phyloP scores from a whole-genome alignment of 2,113 vertebrate species.

The Poeciliopsis retropinna region DNA sequence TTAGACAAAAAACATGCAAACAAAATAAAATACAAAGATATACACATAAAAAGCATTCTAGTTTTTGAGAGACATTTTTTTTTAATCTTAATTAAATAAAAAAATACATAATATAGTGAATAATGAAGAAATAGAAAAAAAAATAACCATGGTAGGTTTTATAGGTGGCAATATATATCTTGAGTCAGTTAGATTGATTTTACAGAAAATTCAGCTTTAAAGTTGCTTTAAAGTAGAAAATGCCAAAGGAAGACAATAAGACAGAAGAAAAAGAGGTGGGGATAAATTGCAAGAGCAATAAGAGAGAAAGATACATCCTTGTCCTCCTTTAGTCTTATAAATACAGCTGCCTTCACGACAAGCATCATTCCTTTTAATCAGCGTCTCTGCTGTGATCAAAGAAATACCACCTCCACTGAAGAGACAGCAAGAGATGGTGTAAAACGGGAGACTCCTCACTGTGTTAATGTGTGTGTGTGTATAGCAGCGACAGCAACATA shows the following conservation, averaged over 20 bases:
- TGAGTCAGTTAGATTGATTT: too few species aligned
- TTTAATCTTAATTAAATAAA: too few species aligned
- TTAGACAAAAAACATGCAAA: too few species aligned
- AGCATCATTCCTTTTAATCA: constrained; percentile 77
- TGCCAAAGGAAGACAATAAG: background rate
- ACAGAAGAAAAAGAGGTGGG: background rate
- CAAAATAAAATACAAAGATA: too few species aligned
- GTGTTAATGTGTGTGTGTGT: constrained; percentile 34
- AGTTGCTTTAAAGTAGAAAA: background rate
- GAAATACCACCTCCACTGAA: constrained; percentile 63
- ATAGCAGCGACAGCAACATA: constrained; percentile 22
- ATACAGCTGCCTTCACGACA: constrained; percentile 60
- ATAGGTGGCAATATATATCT: too few species aligned
- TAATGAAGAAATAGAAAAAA: too few species aligned
- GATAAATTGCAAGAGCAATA: constrained; percentile 2
- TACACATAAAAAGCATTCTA: too few species aligned
- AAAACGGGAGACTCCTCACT: constrained; percentile 56
- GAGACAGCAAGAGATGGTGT: constrained; percentile 59
- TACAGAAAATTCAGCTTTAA: too few species aligned
- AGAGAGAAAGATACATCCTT: constrained; percentile 25
- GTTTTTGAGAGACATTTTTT: too few species aligned
- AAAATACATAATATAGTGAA: too few species aligned
- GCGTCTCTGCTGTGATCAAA: constrained; percentile 71
- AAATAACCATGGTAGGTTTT: too few species aligned
- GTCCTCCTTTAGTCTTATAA: constrained; percentile 59